Evolutionary conservation across 2,888 invertebrate species (phyloP), one percentile per base, ranked within the genome.

Genomic region (Sepiola atlantica): DNA sequence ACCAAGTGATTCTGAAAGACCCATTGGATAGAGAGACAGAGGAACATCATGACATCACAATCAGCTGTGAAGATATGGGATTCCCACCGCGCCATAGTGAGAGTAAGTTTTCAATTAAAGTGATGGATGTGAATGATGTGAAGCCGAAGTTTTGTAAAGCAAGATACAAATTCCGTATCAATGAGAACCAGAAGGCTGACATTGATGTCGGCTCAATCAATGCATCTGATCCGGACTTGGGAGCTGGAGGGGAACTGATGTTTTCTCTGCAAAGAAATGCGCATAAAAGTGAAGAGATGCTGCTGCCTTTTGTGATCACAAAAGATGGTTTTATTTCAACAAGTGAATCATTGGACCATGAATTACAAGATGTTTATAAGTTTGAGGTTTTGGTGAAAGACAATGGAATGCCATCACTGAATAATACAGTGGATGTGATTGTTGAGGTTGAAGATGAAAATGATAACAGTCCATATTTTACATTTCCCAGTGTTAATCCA

Each of bases 61-160:
- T 77, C 77, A 77, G 77, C 18, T 77, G 77, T 77, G 77, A 77
- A n/a, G 77, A 77, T 77, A 77, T 77, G 77, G 77, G 77, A 77
- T 77, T 77, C 77, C 77, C 77, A 77, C 77, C 77, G n/a, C n/a
- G 77, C n/a, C 77, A 77, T 77, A 77, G 77, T 77, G 77, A 77
- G 77, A 77, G 77, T 77, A 77, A 77, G 77, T 77, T 77, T 77
- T 77, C 77, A n/a, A 77, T 77, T 77, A 77, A 77, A 32, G 77
- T 77, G n/a, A 77, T 77, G 77, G 77, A 77, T 77, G 77, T 77
- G n/a, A 77, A 77, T 77, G 77, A 77, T 77, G 77, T 77, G n/a
- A 77, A 77, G 77, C 77, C 77, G 3, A 77, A 77, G 14, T 77
- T 77, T 77, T n/a, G n/a, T 32, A 77, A 77, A 77, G n/a, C 77